A percentile compares a stretch with the other conserved stretches of the same genome.
Conservation (phyloP, 2,113 vertebrate species). For the Nycticorax nycticorax region DNA sequence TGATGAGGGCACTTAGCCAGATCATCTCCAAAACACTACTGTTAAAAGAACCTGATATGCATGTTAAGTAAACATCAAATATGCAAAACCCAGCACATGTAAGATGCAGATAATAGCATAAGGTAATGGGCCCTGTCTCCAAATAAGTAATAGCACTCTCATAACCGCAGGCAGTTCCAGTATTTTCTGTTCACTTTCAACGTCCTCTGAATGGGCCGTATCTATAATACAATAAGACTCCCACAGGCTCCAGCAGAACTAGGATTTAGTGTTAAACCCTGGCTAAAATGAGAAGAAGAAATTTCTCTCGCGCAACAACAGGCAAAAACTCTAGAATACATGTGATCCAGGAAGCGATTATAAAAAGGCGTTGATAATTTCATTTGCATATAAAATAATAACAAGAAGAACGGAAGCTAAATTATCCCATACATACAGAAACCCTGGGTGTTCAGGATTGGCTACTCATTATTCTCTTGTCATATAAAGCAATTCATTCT, state of each 20-base stretch:
- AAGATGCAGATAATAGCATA: not conserved
- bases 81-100: not conserved
- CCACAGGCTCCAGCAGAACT: not conserved
- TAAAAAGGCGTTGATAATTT: constrained; percentile 28
- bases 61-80: constrained; percentile 25
- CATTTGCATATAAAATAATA: constrained; percentile 64
- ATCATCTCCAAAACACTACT: constrained; percentile 4
- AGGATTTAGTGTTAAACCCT: constrained; percentile 2
- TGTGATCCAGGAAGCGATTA: constrained; percentile 34
- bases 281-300: not conserved
- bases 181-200: not conserved
- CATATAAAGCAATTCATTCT: constrained; percentile 53
- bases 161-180: not conserved
- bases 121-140: not conserved
- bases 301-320: not conserved
- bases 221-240: not conserved
- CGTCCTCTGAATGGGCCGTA: not conserved
- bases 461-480: constrained; percentile 48
- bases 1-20: constrained; percentile 35
- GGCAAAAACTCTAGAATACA: constrained; percentile 14
- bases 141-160: constrained; percentile 1
- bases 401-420: constrained; percentile 17
- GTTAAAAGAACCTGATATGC: constrained; percentile 7
- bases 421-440: constrained; percentile 24
- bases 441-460: constrained; percentile 12